phyloP scores from a whole-genome alignment of 2,888 invertebrate genomes.

The Lithophane leautieri region DNA sequence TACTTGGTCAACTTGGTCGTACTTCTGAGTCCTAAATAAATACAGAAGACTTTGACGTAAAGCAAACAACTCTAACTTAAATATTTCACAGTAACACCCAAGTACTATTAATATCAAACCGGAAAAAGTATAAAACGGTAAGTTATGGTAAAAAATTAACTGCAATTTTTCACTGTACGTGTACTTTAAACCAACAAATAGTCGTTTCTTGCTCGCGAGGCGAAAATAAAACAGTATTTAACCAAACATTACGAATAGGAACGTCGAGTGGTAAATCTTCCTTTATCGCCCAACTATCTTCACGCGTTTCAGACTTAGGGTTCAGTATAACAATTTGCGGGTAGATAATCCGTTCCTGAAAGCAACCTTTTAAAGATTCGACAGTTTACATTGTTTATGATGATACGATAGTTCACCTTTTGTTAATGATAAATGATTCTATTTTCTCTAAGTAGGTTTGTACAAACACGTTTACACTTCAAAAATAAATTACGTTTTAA shows the following conservation, averaged over 20 bases:
- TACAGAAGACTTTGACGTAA: conserved; percentile 20
- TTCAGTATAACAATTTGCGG: conserved; percentile 44
- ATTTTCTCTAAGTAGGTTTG: background rate
- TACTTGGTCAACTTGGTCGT: conserved; percentile 21
- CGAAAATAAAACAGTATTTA: conserved; percentile 70
- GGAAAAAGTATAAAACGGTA: conserved; percentile 40
- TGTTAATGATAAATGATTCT: background rate
- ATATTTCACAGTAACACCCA: conserved; percentile 12
- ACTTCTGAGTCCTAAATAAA: conserved; percentile 26
- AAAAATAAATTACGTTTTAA: background rate
- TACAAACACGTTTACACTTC: background rate
- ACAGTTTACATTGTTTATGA: background rate
- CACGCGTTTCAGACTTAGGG: conserved; percentile 55
- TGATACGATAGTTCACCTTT: conserved; percentile 2
- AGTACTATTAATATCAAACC: conserved; percentile 1
- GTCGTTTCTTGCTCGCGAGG: conserved; percentile 54
- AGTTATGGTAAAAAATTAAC: conserved; percentile 46
- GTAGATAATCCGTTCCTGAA: conserved; percentile 45
- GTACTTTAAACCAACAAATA: conserved; percentile 58
- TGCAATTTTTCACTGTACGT: conserved; percentile 49
- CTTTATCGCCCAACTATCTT: conserved; percentile 73
- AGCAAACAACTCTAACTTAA: conserved; percentile 7
- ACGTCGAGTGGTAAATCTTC: conserved; percentile 72
- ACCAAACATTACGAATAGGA: conserved; percentile 67
- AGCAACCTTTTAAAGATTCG: conserved; percentile 27